Evolutionary conservation across 2,888 invertebrate species (phyloP).

Genomic region (Sarcophaga subvicina): DNA sequence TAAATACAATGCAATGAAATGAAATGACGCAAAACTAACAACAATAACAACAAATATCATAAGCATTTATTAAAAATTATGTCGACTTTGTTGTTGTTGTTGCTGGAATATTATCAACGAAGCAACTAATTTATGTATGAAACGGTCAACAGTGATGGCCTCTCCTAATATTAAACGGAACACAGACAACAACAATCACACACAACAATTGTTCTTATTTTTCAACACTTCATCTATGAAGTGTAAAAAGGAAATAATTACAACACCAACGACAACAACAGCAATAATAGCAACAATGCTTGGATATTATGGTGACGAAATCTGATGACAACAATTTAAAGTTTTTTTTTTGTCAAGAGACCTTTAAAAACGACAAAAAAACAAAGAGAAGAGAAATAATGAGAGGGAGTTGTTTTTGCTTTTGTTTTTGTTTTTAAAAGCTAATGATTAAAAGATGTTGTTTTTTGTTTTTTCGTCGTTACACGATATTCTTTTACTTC

Average conservation of each 20-base stretch:
- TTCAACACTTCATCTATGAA: conserved; percentile 40
- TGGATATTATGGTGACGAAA: conserved; percentile 26
- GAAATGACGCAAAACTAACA: conserved; percentile 51
- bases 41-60: conserved; percentile 26
- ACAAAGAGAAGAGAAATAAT: conserved; percentile 5
- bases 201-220: not conserved
- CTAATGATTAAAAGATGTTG: not conserved
- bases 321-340: conserved; percentile 34
- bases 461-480: not conserved
- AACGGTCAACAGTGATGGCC: conserved; percentile 60
- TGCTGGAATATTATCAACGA: conserved; percentile 67
- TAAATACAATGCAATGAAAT: conserved; percentile 34
- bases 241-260: conserved; percentile 30
- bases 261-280: conserved; percentile 9
- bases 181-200: not conserved
- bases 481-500: not conserved
- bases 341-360: not conserved
- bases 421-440: not conserved
- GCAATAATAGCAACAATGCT: not conserved
- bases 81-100: conserved; percentile 32
- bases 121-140: conserved; percentile 70
- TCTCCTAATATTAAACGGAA: conserved; percentile 9
- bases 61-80: conserved; percentile 46
- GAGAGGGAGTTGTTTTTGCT: not conserved
- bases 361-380: not conserved